Percentiles rank a stretch among this genome's conserved stretches.
Conservation (phyloP, 1,140 invertebrate species). For the Drosophila sp. region DNA sequence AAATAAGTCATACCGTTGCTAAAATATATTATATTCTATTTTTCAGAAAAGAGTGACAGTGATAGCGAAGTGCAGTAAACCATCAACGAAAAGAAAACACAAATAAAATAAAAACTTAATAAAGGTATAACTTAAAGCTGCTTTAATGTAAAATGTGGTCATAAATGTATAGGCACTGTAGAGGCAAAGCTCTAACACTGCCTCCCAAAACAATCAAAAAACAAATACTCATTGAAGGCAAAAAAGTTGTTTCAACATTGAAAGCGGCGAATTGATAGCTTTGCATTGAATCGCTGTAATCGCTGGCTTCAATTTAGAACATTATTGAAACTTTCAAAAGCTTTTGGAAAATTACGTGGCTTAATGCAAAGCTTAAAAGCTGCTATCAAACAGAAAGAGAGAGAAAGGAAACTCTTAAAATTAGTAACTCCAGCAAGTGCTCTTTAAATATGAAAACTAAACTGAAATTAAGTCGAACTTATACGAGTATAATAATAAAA, state of each 20-base stretch:
- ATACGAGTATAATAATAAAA: constrained; percentile 59
- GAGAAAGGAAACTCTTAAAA: constrained; percentile 38
- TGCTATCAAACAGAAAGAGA: constrained; percentile 36
- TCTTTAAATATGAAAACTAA: constrained; percentile 78
- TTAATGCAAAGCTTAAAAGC: constrained; percentile 76
- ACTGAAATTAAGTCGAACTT: constrained; percentile 79
- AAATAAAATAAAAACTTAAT: constrained; percentile 35
- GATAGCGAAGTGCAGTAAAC: constrained; percentile 94
- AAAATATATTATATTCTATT: not conserved
- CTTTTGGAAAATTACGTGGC: constrained; percentile 67
- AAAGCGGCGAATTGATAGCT: constrained; percentile 54
- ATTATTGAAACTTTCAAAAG: constrained; percentile 31
- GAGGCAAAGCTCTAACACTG: constrained; percentile 59
- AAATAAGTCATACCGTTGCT: not conserved
- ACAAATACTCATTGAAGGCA: constrained; percentile 57
- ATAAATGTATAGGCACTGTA: constrained; percentile 56
- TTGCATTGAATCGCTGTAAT: constrained; percentile 83
- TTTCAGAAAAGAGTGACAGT: constrained; percentile 95
- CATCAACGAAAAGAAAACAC: constrained; percentile 40
- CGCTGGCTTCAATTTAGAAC: constrained; percentile 24
- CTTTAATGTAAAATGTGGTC: constrained; percentile 82
- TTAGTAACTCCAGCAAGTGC: constrained; percentile 68
- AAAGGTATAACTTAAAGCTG: constrained; percentile 57
- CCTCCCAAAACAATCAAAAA: constrained; percentile 28
- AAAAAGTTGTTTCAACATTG: constrained; percentile 28